phyloP scores from a whole-genome alignment of 2,888 invertebrate genomes.

The Limnephilus marmoratus region DNA sequence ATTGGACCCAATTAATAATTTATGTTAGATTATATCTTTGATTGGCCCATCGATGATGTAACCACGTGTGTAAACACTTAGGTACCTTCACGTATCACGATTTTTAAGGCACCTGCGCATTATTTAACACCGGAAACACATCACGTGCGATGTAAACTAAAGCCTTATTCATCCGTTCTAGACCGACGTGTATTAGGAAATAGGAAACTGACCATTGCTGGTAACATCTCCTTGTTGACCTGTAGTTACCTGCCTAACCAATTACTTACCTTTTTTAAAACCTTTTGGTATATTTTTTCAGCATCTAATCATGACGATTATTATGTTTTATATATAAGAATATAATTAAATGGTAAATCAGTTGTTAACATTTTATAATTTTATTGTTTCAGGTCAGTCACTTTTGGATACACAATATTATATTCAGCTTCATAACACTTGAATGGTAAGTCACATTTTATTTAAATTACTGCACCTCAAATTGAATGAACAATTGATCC shows the following conservation, averaged over 20 bases:
- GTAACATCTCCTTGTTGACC: neutral
- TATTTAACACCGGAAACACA: neutral
- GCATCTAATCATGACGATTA: neutral
- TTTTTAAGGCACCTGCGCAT: neutral
- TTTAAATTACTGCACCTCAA: neutral
- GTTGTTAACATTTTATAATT: neutral
- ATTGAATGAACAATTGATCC: no score
- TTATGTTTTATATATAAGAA: neutral
- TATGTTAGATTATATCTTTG: neutral
- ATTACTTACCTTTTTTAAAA: neutral
- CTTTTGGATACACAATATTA: slow-evolving; percentile 52
- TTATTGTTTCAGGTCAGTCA: slow-evolving; percentile 59
- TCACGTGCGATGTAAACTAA: neutral
- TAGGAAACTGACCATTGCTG: neutral
- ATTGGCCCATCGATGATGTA: neutral
- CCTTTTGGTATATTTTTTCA: neutral
- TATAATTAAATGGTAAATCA: neutral
- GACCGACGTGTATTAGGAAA: neutral
- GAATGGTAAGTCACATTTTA: slow-evolving; percentile 12
- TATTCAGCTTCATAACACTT: slow-evolving; percentile 1
- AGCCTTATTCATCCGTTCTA: neutral
- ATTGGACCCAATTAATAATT: neutral
- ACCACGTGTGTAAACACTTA: neutral
- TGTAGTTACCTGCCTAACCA: neutral
- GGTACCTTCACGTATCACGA: neutral